phyloP scores from a whole-genome alignment of 2,888 invertebrate species.

The Carpatolechia fugitivella region DNA sequence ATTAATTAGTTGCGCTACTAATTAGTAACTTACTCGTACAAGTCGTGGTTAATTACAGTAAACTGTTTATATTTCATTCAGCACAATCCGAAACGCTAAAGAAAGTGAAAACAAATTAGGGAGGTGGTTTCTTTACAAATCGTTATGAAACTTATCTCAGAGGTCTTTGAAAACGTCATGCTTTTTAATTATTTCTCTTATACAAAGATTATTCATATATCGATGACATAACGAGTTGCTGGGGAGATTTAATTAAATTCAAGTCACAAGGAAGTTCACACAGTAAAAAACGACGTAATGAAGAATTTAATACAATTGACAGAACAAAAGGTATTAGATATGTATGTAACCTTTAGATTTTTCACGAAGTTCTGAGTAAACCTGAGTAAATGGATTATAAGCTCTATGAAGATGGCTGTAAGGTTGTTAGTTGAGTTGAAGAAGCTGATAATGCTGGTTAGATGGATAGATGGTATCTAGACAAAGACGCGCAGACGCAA shows the following conservation, averaged over 20 bases:
- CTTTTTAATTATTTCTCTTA: constrained; percentile 27
- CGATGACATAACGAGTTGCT: neutral
- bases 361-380: neutral
- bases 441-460: constrained; percentile 18
- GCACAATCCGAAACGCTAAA: constrained; percentile 23
- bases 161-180: constrained; percentile 26
- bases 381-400: neutral
- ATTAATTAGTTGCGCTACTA: neutral
- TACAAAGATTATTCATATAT: constrained; percentile 2
- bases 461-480: constrained; percentile 38
- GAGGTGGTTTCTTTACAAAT: constrained; percentile 28
- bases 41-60: constrained; percentile 6
- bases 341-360: neutral
- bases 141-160: constrained; percentile 31
- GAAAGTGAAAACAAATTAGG: constrained; percentile 52
- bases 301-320: constrained; percentile 33
- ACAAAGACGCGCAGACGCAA: constrained; percentile 45
- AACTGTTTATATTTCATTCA: constrained; percentile 20
- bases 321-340: constrained; percentile 39
- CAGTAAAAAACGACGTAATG: constrained; percentile 27
- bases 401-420: constrained; percentile 27
- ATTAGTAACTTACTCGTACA: neutral
- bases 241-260: neutral
- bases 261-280: constrained; percentile 4
- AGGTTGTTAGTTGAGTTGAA: constrained; percentile 32